Conservation (phyloP, 2,797 vertebrate genomes). For the Arrhamphus sclerolepis region DNA sequence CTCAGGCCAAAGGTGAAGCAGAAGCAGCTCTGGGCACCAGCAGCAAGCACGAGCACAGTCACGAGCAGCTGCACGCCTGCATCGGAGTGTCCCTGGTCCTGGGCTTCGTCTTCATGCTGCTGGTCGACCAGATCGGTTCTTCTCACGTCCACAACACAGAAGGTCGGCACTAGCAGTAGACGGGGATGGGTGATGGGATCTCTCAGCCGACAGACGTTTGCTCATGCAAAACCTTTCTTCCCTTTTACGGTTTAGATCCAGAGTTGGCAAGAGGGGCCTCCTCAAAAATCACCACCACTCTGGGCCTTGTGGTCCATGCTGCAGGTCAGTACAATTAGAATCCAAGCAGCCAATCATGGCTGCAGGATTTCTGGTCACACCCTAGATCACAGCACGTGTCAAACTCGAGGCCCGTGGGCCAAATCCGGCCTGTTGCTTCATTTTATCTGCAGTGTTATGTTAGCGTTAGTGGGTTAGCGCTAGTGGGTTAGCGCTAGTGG, state of each 20-base stretch:
- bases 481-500: too few relatives aligned
- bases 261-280: conserved; percentile 88
- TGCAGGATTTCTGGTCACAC: too few relatives aligned
- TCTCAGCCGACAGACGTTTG: background rate
- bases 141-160: conserved; percentile 92
- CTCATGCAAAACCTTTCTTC: background rate
- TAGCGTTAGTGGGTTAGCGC: too few relatives aligned
- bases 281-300: conserved; percentile 96
- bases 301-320: conserved; percentile 97
- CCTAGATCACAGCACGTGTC: too few relatives aligned
- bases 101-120: conserved; percentile 97
- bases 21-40: conserved; percentile 64
- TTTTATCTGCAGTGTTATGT: too few relatives aligned
- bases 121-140: conserved; percentile 97
- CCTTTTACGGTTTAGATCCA: conserved; percentile 83
- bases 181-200: background rate
- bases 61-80: conserved; percentile 92
- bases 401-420: too few relatives aligned
- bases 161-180: conserved; percentile 75
- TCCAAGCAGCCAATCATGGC: too few relatives aligned
- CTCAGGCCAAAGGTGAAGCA: conserved; percentile 66
- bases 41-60: conserved; percentile 77
- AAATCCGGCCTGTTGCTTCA: too few relatives aligned
- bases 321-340: conserved; percentile 86
- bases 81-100: conserved; percentile 95